phyloP scores from a whole-genome alignment of 2,888 invertebrate genomes.

The Apamea epomidion region DNA sequence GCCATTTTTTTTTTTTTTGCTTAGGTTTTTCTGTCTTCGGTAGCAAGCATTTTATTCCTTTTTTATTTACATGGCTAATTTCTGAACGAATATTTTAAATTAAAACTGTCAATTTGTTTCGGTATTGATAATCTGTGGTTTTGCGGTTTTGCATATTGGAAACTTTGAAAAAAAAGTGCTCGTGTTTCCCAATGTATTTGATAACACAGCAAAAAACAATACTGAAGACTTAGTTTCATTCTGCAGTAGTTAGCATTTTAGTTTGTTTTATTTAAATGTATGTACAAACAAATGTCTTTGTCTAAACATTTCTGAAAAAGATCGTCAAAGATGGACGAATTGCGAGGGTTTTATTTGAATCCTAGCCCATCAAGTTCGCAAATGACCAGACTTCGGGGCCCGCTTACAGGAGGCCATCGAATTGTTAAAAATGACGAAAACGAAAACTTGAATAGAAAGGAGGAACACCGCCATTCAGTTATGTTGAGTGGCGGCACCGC shows the following conservation, averaged over 20 bases:
- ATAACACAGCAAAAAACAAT: not conserved
- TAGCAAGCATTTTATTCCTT: no score
- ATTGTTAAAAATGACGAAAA: conserved; percentile 78
- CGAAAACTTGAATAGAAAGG: conserved; percentile 76
- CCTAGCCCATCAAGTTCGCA: conserved; percentile 77
- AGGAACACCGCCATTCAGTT: conserved; percentile 80
- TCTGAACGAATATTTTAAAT: conserved; percentile 1
- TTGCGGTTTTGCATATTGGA: not conserved
- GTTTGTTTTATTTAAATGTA: not conserved
- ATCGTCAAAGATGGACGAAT: conserved; percentile 78
- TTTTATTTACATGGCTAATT: not conserved
- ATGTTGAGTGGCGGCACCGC: conserved; percentile 78
- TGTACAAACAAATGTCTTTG: no score
- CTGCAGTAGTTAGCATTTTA: not conserved
- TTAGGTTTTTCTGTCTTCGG: no score
- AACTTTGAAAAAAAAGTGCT: no score
- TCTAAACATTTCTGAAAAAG: not conserved
- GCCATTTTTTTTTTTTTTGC: no score
- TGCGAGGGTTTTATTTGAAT: conserved; percentile 81
- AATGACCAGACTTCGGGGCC: conserved; percentile 78
- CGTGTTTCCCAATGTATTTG: not conserved
- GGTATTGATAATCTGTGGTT: not conserved
- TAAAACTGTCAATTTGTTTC: not conserved
- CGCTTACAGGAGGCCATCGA: conserved; percentile 81
- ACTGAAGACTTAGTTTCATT: not conserved